Evolutionary conservation across 1,140 invertebrate genomes (phyloP), one percentile per base, ranked within the genome.

Genomic region (Drosophila bipectinata): DNA sequence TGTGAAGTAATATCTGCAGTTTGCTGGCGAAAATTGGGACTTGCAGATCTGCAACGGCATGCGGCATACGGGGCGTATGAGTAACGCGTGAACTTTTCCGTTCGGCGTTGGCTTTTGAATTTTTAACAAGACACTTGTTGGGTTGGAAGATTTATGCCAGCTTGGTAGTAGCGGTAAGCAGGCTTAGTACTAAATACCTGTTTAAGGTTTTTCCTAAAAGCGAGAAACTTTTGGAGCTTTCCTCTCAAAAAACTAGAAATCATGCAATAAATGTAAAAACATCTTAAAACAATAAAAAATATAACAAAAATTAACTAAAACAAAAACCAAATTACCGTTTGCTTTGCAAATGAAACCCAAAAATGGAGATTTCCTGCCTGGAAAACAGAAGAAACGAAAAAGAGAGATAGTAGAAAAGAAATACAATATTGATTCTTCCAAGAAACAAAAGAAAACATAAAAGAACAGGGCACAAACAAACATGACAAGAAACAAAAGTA

Each of bases 361-460:
- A 91, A 91, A 91, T 79, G 90, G 90, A 78, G 90, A 91, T 91
- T 91, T 91, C 90, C 90, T 91, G 90, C 90, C 90, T 91, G 90
- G 80, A 84, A 89, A 79, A 78, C 76, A 78, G 12, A 77, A 78
- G 53, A 88, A 89, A 60, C 82, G 67, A 75, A 68, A 76, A 83
- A 74, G 75, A 64, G 63, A 83, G 62, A 83, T 72, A 72, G 76
- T 84, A 90, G 85, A 80, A 68, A 80, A 72, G 63, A 81, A 60
- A 74, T 68, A 75, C 64, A 56, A 73, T 57, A 82, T 62, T 61
- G 53, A 45, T 60, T 67, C 55, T 77, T 62, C 55, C 30, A 51
- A 49, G 3, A 58, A 47, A 57, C 69, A n/a, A 48, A 26, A 72
- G 32, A 52, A 44, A 44, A 44, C 12, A 37, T n/a, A n/a, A 0